Percentiles rank a stretch among this genome's conserved stretches.
These are phyloP conservation scores for Drosophila trichaetosa DNA, from an alignment of 2,888 invertebrate species.

Conservation along the genomic window DNA sequence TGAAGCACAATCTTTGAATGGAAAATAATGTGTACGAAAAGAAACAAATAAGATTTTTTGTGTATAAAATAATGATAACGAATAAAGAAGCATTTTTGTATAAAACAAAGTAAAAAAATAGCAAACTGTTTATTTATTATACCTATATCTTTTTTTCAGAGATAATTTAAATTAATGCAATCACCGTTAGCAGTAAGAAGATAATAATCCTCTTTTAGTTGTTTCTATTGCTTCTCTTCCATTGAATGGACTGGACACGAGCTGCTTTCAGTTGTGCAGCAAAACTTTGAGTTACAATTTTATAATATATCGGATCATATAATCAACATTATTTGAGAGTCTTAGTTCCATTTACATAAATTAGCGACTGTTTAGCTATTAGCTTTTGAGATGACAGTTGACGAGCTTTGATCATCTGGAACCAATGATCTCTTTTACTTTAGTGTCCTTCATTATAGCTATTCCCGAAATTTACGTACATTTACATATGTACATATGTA, in stretches of 20 bases:
- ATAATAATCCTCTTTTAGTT: neutral
- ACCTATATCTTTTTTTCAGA: neutral
- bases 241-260: neutral
- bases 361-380: neutral
- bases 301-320: neutral
- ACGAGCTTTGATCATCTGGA: neutral
- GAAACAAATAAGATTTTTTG: constrained; percentile 68
- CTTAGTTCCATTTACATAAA: neutral
- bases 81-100: constrained; percentile 84
- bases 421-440: neutral
- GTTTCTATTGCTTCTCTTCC: neutral
- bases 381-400: neutral
- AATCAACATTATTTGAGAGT: no score
- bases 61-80: constrained; percentile 78
- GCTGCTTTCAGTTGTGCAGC: neutral
- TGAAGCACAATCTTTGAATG: constrained; percentile 41
- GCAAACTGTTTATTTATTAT: constrained; percentile 12
- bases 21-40: constrained; percentile 52
- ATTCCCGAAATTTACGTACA: neutral
- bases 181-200: neutral
- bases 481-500: neutral
- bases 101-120: constrained; percentile 81
- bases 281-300: neutral
- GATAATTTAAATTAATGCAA: neutral
- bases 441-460: neutral